Base-by-base conservation (phyloP, 2,888 invertebrate genomes). In the Ectropis crepuscularia region DNA sequence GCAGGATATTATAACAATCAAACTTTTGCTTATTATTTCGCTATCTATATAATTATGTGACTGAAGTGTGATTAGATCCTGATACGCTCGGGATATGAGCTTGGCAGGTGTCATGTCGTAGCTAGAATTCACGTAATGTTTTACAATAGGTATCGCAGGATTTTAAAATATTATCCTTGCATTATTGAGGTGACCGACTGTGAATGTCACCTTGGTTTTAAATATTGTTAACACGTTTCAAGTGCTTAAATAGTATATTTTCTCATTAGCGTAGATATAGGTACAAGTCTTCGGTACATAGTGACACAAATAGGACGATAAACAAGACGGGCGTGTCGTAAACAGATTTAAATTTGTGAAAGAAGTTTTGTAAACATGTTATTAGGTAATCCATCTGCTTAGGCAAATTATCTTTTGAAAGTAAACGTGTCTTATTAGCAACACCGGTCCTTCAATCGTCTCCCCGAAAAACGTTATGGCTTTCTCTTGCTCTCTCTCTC, bases 11-110 rank as follows among this genome's bases (percentile, higher is more conserved):
- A 37, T 50, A 38, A 10, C 51, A 60, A 66, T 61, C 61, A 37
- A 46, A 42, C 46, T 61, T 47, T 57, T 55, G 43, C 42, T 58
- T 57, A 57, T 63, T 62, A 61, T 50, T 58, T 57, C 47, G n/a
- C 11, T 59, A 61, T 63, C 63, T 63, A n/a, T 11, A 11, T 43
- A n/a, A 43, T n/a, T n/a, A n/a, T n/a, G 43, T 9, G n/a, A 4
- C 4, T 9, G 41, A 28, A 28, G 16, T 28, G 16, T 28, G 16
- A 28, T 28, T 28, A 28, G 16, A 28, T 28, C 16, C 16, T 28
- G 16, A 28, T 28, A 28, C 16, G 16, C 16, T 28, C 16, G 16
- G 16, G 16, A 28, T 28, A 28, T 28, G 16, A 28, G 16, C 4
- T 28, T 28, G 4, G 16, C 16, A 28, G 16, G 16, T 28, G 16